Base-by-base conservation (phyloP, 2,888 invertebrate species). In the Cloeon dipterum region DNA sequence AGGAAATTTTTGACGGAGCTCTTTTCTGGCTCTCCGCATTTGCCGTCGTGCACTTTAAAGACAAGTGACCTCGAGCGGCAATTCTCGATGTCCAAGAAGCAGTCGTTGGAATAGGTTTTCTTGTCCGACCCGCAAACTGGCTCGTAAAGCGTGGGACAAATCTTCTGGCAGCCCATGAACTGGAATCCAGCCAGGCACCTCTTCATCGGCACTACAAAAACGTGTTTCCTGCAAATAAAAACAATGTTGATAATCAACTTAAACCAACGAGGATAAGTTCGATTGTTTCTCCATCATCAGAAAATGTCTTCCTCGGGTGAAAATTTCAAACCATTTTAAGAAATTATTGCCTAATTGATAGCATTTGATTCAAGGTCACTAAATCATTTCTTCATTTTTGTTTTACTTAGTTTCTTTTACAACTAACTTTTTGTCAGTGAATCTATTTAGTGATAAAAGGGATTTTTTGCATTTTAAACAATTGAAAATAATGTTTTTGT, bases 81-180 rank as follows among this genome's bases (percentile, higher is more conserved):
- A 49, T 83, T 86, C 58, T 89, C 88, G 58, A 86, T 78, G 52
- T 82, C 77, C 48, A 91, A 60, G 65, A 88, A 82, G 56, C 91
- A 91, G 46, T 76, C 76, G 59, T 91, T 91, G 51, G 86, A 81
- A 66, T 91, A 91, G 0, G 89, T 89, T 65, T 77, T 82, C 41
- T 71, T 70, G 52, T 91, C 89, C 3, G 78, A 79, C n/a, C 86
- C 91, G 54, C 91, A 91, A 5, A 89, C 82, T 0, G 88, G 86
- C 51, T 88, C 83, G 59, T 74, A 86, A 47, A 79, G 78, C 0
- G 77, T 67, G 7, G 85, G 76, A 49, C 86, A 86, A 45, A 86
- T 83, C 48, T 76, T 71, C 34, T 79, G 78, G 50, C 86, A 88
- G 35, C 86, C 86, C 33, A 74, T 69, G 59, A 83, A 85, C 49